Base-by-base conservation (phyloP, 1,140 invertebrate genomes). In the Tetranychus urticae region DNA sequence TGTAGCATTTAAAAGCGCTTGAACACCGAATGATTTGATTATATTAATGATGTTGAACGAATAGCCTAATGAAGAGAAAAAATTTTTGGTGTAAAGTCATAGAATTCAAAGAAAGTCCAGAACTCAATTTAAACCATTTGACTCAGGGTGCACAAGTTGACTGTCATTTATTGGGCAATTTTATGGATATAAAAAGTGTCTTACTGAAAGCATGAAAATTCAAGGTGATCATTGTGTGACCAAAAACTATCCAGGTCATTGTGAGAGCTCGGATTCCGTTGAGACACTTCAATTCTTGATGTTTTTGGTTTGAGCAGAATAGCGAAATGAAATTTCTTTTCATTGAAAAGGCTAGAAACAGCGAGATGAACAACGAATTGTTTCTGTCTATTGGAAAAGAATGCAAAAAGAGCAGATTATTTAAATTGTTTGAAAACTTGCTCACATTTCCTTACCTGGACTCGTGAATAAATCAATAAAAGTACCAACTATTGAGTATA, bases 171-270 rank as follows among this genome's bases (percentile, higher is more conserved):
- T 23, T 23, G 0, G 23, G 23, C 23, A 23, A 23, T 23, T 23
- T 23, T 23, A 23, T 23, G 23, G 23, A 23, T 23, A 23, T 23
- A 0, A 23, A 23, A 23, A 23, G 23, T 23, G 23, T 23, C 34
- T 56, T 37, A 56, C 55, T 56, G 34, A 56, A 56, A 13, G 33
- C 55, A 4, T 56, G 55, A 56, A 13, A 56, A 8, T 56, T 8
- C 7, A 36, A 13, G 2, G 31, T 13, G 3, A 13, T 56, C 39
- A 33, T 13, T 7, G 86, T 85, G 71, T 94, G 88, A 0, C 87
- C 88, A 2, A 92, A 77, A 52, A 94, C 86, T 1, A 93, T 85
- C 89, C 89, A 93, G 8, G 81, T 80, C 85, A 91, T 90, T 65
- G 85, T 88, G 47, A 91, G 78, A 0, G 84, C 81, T 4, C 85